These are phyloP conservation scores for Calephelis virginiensis DNA, from an alignment of 1,140 invertebrate species.

Conservation along the genomic window DNA sequence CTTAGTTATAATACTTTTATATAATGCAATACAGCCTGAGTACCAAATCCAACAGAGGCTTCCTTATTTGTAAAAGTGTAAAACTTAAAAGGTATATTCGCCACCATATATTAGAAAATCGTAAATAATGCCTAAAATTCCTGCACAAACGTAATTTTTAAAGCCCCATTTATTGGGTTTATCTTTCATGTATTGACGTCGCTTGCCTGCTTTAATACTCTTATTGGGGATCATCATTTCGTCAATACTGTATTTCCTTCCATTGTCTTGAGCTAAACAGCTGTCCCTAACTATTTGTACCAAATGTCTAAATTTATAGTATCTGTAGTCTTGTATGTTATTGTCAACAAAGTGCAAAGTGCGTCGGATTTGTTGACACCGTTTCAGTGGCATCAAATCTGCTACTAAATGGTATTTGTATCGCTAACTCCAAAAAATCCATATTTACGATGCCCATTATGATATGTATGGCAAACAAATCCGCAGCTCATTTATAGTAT, in stretches of 20 bases:
- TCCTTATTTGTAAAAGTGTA: too few species aligned
- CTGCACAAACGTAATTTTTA: slow-evolving; percentile 16
- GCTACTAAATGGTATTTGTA: slow-evolving; percentile 29
- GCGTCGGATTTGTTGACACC: slow-evolving; percentile 34
- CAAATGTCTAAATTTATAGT: slow-evolving; percentile 32
- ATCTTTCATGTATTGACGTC: slow-evolving; percentile 17
- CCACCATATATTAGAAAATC: slow-evolving; percentile 19
- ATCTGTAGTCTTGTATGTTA: slow-evolving; percentile 24
- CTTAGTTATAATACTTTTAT: too few species aligned
- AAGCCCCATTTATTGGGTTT: slow-evolving; percentile 20
- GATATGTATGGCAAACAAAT: slow-evolving; percentile 35
- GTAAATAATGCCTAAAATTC: slow-evolving; percentile 16
- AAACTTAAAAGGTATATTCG: too few species aligned
- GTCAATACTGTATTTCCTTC: slow-evolving; percentile 13
- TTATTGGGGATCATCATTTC: slow-evolving; percentile 21
- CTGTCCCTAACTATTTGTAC: slow-evolving; percentile 27
- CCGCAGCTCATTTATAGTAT: slow-evolving; percentile 12
- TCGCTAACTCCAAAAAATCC: slow-evolving; percentile 32
- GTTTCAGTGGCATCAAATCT: slow-evolving; percentile 33
- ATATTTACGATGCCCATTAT: slow-evolving; percentile 32
- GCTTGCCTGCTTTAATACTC: slow-evolving; percentile 12
- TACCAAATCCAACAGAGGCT: too few species aligned
- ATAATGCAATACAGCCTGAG: too few species aligned
- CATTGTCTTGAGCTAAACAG: slow-evolving; percentile 28
- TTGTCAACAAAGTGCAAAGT: slow-evolving; percentile 31